A percentile compares a stretch with the other conserved stretches of the same genome.
These are phyloP conservation scores for Sycophila texana DNA, from an alignment of 2,888 invertebrate genomes.

Conservation along the genomic window DNA sequence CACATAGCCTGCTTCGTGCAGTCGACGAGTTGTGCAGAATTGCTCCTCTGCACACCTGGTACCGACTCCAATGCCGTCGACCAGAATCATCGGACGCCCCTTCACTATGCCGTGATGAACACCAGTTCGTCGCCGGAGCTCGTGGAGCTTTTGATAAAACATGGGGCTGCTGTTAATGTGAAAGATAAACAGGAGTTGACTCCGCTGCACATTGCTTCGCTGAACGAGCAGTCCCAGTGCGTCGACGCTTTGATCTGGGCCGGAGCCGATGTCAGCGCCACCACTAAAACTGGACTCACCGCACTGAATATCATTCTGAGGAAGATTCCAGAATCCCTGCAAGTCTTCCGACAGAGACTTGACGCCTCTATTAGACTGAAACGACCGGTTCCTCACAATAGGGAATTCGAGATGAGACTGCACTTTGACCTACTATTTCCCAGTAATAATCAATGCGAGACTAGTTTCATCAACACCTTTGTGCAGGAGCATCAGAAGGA, in stretches of 20 bases:
- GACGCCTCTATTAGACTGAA: slow-evolving; percentile 72
- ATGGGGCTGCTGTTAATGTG: slow-evolving; percentile 71
- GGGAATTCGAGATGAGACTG: slow-evolving; percentile 73
- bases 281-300: slow-evolving; percentile 74
- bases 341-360: slow-evolving; percentile 74
- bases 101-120: slow-evolving; percentile 75
- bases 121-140: slow-evolving; percentile 68
- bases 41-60: slow-evolving; percentile 66
- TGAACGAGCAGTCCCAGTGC: slow-evolving; percentile 75
- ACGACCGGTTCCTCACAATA: slow-evolving; percentile 70
- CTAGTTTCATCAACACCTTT: slow-evolving; percentile 75
- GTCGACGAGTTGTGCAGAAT: slow-evolving; percentile 68
- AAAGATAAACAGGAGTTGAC: slow-evolving; percentile 74
- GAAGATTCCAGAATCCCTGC: slow-evolving; percentile 75
- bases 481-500: slow-evolving; percentile 76
- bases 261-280: slow-evolving; percentile 76
- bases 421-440: slow-evolving; percentile 73
- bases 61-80: slow-evolving; percentile 74
- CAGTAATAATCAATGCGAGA: slow-evolving; percentile 72
- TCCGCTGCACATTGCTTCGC: slow-evolving; percentile 76
- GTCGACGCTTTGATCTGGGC: slow-evolving; percentile 75
- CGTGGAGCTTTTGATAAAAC: slow-evolving; percentile 68
- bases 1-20: slow-evolving; percentile 76
- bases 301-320: slow-evolving; percentile 75
- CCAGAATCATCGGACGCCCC: slow-evolving; percentile 72